Conservation (phyloP, 1,140 invertebrate genomes). For the Orius laevigatus region DNA sequence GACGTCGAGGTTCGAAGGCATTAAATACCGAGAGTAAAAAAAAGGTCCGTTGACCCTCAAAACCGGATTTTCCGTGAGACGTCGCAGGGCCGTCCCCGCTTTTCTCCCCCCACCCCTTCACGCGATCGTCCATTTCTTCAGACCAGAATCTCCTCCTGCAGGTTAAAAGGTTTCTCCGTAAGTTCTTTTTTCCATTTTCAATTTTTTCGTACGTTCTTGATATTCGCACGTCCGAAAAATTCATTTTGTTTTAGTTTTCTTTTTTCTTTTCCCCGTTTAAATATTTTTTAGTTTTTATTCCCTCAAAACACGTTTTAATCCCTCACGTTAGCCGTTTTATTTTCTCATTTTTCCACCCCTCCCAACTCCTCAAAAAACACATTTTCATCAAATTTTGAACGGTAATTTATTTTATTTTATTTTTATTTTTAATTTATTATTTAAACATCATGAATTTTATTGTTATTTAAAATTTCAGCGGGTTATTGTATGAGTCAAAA, state of each 20-base stretch:
- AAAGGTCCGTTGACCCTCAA: too few relatives aligned
- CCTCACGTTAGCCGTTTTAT: conserved; percentile 2
- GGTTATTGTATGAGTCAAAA: conserved; percentile 99
- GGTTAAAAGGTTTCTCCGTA: conserved; percentile 21
- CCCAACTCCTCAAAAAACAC: neutral
- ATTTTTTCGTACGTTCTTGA: neutral
- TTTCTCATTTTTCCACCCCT: conserved; percentile 2
- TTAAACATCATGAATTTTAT: neutral
- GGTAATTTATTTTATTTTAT: neutral
- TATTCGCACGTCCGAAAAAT: neutral
- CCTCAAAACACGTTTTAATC: neutral
- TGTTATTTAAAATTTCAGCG: conserved; percentile 48
- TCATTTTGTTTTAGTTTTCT: conserved; percentile 5
- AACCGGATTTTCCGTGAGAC: too few relatives aligned
- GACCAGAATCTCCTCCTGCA: conserved; percentile 15
- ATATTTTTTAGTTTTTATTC: neutral
- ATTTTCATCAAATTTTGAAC: neutral
- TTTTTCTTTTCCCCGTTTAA: neutral
- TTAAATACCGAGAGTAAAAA: too few relatives aligned
- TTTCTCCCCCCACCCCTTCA: too few relatives aligned
- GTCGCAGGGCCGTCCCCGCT: too few relatives aligned
- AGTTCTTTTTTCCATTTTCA: conserved; percentile 8
- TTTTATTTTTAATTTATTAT: neutral
- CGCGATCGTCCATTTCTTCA: too few relatives aligned
- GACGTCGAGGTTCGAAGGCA: too few relatives aligned